Percentiles rank a stretch among this genome's conserved stretches.
These are phyloP conservation scores for Chaenocephalus aceratus DNA, from an alignment of 2,113 vertebrate genomes.

Conservation along the genomic window DNA sequence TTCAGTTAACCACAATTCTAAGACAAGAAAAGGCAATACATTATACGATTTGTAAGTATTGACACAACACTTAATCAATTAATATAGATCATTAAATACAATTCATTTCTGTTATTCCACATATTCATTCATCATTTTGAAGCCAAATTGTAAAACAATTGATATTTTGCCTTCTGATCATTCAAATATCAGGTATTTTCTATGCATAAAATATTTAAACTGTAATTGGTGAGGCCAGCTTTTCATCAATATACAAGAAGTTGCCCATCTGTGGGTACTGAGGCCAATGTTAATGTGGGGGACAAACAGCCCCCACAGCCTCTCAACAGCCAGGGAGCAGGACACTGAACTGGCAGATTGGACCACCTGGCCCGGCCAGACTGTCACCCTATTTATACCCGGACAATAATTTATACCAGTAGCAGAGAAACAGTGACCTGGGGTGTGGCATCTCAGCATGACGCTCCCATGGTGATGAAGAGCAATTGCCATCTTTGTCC, in stretches of 20 bases:
- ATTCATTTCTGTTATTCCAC: neutral
- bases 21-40: neutral
- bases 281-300: slow-evolving; percentile 49
- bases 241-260: slow-evolving; percentile 34
- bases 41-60: neutral
- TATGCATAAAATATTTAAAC: neutral
- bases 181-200: slow-evolving; percentile 14
- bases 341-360: slow-evolving; percentile 71
- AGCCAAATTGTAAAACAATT: neutral
- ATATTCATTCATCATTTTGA: neutral
- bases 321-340: slow-evolving; percentile 47
- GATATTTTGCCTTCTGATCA: neutral
- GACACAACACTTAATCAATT: neutral
- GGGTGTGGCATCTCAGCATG: slow-evolving; percentile 31
- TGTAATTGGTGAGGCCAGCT: slow-evolving; percentile 3
- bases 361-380: slow-evolving; percentile 80
- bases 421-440: slow-evolving; percentile 31
- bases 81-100: neutral
- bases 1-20: neutral
- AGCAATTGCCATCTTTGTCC: slow-evolving; percentile 17
- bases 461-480: slow-evolving; percentile 19
- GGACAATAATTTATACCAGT: slow-evolving; percentile 75
- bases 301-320: slow-evolving; percentile 50
- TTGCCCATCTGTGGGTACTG: slow-evolving; percentile 33
- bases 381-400: slow-evolving; percentile 82